phyloP scores from a whole-genome alignment of 2,113 vertebrate genomes.

The Odocoileus virginianus region DNA sequence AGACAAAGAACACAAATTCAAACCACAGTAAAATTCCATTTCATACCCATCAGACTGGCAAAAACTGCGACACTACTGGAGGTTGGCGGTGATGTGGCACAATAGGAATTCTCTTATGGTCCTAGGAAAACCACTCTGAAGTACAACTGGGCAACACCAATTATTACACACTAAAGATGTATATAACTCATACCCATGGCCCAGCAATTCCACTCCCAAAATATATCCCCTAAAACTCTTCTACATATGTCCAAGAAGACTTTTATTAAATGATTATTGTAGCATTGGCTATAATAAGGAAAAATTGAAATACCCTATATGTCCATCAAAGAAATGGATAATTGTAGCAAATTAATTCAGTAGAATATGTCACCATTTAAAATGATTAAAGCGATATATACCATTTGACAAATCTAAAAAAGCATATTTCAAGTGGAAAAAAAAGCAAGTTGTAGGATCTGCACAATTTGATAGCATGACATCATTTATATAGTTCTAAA shows the following conservation, averaged over 20 bases:
- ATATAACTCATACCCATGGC: background rate
- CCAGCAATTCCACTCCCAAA: background rate
- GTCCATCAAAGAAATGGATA: background rate
- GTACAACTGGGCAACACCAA: background rate
- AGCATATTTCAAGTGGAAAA: background rate
- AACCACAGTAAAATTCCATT: background rate
- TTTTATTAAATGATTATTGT: background rate
- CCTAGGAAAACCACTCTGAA: background rate
- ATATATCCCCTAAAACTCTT: background rate
- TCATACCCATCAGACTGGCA: background rate
- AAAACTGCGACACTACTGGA: background rate
- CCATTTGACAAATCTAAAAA: background rate
- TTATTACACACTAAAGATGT: accelerated
- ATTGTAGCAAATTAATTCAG: background rate
- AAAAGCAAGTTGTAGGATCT: background rate
- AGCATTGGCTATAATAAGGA: background rate
- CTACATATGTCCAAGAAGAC: background rate
- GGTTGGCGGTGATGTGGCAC: background rate
- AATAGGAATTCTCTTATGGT: background rate
- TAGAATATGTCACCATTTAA: background rate
- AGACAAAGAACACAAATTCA: background rate
- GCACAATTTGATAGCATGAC: background rate
- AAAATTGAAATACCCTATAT: background rate
- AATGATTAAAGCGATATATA: background rate
- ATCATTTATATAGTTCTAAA: background rate